Evolutionary conservation across 1,140 invertebrate species (phyloP).

Genomic region (Liolophura sinensis): DNA sequence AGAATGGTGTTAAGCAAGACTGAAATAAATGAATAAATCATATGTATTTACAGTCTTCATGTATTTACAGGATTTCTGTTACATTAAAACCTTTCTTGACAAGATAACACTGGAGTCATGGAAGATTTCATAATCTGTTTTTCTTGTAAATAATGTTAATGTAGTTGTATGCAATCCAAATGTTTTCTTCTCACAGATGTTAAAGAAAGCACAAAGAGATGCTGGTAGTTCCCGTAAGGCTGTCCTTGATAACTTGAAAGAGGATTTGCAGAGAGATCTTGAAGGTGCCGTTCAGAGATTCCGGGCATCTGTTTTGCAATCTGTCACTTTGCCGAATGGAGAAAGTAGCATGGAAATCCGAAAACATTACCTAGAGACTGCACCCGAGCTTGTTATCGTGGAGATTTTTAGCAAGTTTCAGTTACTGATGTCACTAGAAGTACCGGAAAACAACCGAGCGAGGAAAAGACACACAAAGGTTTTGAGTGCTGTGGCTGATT

Average conservation of each 20-base stretch:
- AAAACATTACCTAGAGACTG: constrained; percentile 30
- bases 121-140: constrained; percentile 3
- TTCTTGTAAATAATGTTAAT: background rate
- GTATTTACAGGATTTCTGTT: too few species aligned
- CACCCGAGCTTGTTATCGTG: constrained; percentile 28
- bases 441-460: constrained; percentile 8
- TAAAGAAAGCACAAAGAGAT: constrained; percentile 53
- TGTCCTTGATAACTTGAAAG: constrained; percentile 31
- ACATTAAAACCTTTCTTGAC: background rate
- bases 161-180: constrained; percentile 3
- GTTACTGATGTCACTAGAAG: constrained; percentile 22
- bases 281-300: constrained; percentile 37
- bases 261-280: constrained; percentile 34
- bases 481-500: constrained; percentile 10
- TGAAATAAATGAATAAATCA: too few species aligned
- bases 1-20: too few species aligned
- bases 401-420: constrained; percentile 48
- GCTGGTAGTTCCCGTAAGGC: constrained; percentile 19
- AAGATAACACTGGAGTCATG: too few species aligned
- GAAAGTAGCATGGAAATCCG: constrained; percentile 14
- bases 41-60: too few species aligned
- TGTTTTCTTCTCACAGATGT: constrained; percentile 27
- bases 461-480: constrained; percentile 15
- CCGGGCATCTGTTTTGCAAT: constrained; percentile 28
- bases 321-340: background rate